These are phyloP conservation scores for Oxycera nigricornis DNA, from an alignment of 2,888 invertebrate genomes.

Conservation along the genomic window DNA sequence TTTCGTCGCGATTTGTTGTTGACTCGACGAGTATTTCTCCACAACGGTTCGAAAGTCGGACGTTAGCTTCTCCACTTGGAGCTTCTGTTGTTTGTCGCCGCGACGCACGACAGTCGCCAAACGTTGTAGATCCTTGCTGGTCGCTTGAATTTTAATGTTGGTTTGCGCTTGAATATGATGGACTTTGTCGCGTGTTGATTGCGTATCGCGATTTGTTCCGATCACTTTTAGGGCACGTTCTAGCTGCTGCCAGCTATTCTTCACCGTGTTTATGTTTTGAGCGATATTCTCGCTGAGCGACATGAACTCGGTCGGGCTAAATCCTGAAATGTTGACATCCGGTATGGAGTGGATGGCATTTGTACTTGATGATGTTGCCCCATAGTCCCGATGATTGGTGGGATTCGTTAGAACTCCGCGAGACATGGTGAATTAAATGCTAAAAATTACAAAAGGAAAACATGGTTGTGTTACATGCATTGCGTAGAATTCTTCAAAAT, in stretches of 20 bases:
- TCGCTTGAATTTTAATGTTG: slow-evolving; percentile 76
- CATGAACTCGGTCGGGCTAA: slow-evolving; percentile 78
- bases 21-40: slow-evolving; percentile 77
- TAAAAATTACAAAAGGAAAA: too few relatives aligned
- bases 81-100: slow-evolving; percentile 79
- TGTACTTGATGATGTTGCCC: slow-evolving; percentile 55
- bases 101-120: slow-evolving; percentile 73
- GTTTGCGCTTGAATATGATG: slow-evolving; percentile 78
- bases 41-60: slow-evolving; percentile 83
- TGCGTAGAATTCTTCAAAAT: too few relatives aligned
- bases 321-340: slow-evolving; percentile 73
- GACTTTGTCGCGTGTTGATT: slow-evolving; percentile 70
- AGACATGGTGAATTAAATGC: slow-evolving; percentile 34
- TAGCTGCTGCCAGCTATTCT: slow-evolving; percentile 73
- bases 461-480: too few relatives aligned
- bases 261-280: slow-evolving; percentile 80
- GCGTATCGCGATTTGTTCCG: slow-evolving; percentile 77
- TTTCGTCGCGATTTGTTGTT: slow-evolving; percentile 76
- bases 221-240: slow-evolving; percentile 78
- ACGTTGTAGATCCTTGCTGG: slow-evolving; percentile 75
- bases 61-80: slow-evolving; percentile 84
- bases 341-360: slow-evolving; percentile 62
- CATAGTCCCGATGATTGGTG: slow-evolving; percentile 55
- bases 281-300: slow-evolving; percentile 82
- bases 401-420: slow-evolving; percentile 32